Evolutionary conservation across 2,888 invertebrate genomes (phyloP).

Genomic region (Napeogenes inachia): DNA sequence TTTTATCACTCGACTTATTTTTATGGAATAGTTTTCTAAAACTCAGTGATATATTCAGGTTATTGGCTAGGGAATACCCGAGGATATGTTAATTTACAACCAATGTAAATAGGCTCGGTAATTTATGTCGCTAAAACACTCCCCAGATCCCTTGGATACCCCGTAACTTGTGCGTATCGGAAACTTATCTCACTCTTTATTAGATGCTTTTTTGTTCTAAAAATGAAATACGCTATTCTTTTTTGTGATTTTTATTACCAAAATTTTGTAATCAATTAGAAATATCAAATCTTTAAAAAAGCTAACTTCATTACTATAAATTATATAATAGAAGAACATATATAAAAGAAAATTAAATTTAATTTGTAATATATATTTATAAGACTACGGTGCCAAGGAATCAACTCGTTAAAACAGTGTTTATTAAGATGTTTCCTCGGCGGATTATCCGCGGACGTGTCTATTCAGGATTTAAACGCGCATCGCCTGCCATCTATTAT

Average conservation of each 20-base stretch:
- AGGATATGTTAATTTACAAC: slow-evolving; percentile 69
- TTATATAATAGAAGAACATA: background rate
- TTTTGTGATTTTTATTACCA: background rate
- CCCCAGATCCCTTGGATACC: slow-evolving; percentile 40
- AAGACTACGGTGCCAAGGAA: slow-evolving; percentile 30
- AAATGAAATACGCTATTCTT: too few relatives aligned
- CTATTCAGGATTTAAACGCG: slow-evolving; percentile 68
- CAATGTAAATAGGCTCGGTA: slow-evolving; percentile 68
- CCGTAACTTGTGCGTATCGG: slow-evolving; percentile 1
- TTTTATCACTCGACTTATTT: slow-evolving; percentile 14
- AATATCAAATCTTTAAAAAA: background rate
- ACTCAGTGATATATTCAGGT: slow-evolving; percentile 47
- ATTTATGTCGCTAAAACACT: slow-evolving; percentile 70
- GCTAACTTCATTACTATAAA: background rate
- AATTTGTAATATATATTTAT: slow-evolving; percentile 17
- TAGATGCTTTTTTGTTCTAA: background rate
- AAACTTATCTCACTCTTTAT: slow-evolving; percentile 5
- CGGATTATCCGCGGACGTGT: slow-evolving; percentile 66
- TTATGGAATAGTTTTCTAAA: slow-evolving; percentile 30
- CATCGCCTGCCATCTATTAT: slow-evolving; percentile 68
- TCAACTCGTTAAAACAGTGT: slow-evolving; percentile 59
- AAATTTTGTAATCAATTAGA: background rate
- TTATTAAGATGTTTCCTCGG: slow-evolving; percentile 63
- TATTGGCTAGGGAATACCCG: slow-evolving; percentile 63
- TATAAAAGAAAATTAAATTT: slow-evolving; percentile 6